These are phyloP conservation scores for Esperia sulphurella DNA, from an alignment of 2,888 invertebrate species.

Conservation along the genomic window DNA sequence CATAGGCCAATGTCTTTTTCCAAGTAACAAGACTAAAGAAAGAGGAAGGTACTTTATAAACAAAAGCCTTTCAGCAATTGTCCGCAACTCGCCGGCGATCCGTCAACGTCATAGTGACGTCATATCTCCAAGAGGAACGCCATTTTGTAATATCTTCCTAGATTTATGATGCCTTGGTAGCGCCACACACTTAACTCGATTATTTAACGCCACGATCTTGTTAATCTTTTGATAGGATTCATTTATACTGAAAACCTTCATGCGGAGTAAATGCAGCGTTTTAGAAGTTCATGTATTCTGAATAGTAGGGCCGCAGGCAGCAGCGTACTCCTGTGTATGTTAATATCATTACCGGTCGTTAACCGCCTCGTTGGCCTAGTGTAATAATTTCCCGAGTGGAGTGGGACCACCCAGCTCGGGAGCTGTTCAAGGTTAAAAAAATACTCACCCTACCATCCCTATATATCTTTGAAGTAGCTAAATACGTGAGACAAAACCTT, in stretches of 20 bases:
- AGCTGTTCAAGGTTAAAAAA: too few relatives aligned
- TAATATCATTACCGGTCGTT: too few relatives aligned
- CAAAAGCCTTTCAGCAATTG: constrained; percentile 2
- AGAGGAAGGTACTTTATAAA: not conserved
- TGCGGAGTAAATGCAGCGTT: not conserved
- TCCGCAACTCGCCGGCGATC: constrained; percentile 3
- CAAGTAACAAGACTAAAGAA: too few relatives aligned
- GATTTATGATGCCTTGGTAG: constrained; percentile 46
- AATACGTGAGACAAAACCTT: too few relatives aligned
- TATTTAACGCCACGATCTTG: constrained; percentile 26
- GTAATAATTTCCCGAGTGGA: too few relatives aligned
- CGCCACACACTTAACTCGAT: constrained; percentile 39
- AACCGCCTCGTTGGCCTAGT: too few relatives aligned
- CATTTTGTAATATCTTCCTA: constrained; percentile 50
- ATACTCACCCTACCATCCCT: too few relatives aligned
- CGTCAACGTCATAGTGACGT: constrained; percentile 1
- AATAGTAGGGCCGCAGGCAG: too few relatives aligned
- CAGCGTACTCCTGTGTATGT: too few relatives aligned
- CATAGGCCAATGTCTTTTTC: too few relatives aligned
- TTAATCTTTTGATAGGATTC: not conserved
- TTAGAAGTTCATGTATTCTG: not conserved
- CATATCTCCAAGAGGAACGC: constrained; percentile 44
- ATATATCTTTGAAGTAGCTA: too few relatives aligned
- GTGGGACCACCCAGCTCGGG: too few relatives aligned
- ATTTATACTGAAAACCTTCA: not conserved